A percentile compares a stretch with the other conserved stretches of the same genome.
Conservation (phyloP, 2,113 vertebrate species). For the Thinocorus orbignyianus region DNA sequence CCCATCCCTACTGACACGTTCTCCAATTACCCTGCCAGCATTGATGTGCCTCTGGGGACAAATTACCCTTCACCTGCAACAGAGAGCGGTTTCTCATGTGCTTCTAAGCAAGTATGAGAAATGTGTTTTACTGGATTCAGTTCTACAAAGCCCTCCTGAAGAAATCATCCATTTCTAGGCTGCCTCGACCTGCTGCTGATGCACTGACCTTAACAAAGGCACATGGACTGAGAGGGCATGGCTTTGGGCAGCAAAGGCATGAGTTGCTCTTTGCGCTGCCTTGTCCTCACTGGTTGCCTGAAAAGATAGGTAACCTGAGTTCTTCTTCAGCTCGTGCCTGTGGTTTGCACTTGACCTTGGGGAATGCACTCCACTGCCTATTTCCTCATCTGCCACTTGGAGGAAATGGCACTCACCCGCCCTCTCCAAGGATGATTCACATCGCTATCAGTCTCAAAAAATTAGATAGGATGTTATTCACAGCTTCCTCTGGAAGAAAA, state of each 20-base stretch:
- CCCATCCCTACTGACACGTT: background rate
- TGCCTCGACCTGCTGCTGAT: background rate
- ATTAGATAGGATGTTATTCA: background rate
- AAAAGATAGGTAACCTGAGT: background rate
- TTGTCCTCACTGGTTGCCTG: background rate
- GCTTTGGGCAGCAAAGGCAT: background rate
- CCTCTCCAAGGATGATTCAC: background rate
- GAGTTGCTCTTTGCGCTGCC: background rate
- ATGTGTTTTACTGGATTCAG: background rate
- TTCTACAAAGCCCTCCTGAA: background rate
- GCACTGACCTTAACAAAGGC: accelerated
- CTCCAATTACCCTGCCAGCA: background rate
- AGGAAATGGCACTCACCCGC: background rate
- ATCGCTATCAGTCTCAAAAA: background rate
- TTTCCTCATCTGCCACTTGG: background rate
- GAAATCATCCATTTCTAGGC: accelerated
- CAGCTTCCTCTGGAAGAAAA: background rate
- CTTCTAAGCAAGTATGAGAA: background rate
- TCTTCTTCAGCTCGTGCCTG: background rate
- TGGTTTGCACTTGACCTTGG: background rate
- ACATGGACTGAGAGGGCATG: background rate
- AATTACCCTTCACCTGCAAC: background rate
- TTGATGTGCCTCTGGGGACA: too few relatives aligned
- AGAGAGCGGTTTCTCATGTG: background rate
- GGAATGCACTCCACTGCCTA: background rate